These are phyloP conservation scores for Gryllus bimaculatus DNA, from an alignment of 1,140 invertebrate species.

Conservation along the genomic window DNA sequence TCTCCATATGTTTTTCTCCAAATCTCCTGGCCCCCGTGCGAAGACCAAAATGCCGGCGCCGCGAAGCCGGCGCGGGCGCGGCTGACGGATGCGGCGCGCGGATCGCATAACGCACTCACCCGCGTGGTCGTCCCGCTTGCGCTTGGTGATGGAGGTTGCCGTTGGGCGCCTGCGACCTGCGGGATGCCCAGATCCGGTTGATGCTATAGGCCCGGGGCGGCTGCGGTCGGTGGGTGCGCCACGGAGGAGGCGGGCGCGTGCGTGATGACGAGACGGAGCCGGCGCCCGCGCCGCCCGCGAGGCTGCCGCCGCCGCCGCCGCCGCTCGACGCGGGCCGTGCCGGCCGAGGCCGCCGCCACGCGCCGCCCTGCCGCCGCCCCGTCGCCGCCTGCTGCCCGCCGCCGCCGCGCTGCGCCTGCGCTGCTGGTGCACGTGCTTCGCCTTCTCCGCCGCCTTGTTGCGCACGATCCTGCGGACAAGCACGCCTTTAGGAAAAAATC, in stretches of 20 bases:
- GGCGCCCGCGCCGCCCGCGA: constrained; percentile 39
- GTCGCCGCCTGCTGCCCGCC: constrained; percentile 25
- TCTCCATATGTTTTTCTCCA: not conserved
- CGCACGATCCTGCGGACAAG: constrained; percentile 71
- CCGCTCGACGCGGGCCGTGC: constrained; percentile 79
- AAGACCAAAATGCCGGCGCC: not conserved
- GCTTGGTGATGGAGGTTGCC: constrained; percentile 54
- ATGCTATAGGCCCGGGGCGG: constrained; percentile 76
- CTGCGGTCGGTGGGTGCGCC: no score
- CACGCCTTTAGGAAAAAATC: not conserved
- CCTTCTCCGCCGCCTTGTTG: constrained; percentile 92
- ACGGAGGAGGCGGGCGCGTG: constrained; percentile 42
- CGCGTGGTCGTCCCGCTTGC: constrained; percentile 57
- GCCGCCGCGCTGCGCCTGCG: constrained; percentile 40
- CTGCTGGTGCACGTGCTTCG: constrained; percentile 79
- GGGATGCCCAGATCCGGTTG: constrained; percentile 86
- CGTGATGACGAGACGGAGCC: constrained; percentile 51
- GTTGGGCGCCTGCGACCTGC: constrained; percentile 52
- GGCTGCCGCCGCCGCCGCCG: constrained; percentile 43
- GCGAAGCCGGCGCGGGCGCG: no score
- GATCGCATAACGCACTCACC: constrained; percentile 26
- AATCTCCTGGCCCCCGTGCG: not conserved
- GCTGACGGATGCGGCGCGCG: no score
- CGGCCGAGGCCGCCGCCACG: constrained; percentile 30
- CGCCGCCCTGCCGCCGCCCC: constrained; percentile 23